These are phyloP conservation scores for Anoplophora glabripennis DNA, from an alignment of 1,140 invertebrate genomes.

Conservation along the genomic window DNA sequence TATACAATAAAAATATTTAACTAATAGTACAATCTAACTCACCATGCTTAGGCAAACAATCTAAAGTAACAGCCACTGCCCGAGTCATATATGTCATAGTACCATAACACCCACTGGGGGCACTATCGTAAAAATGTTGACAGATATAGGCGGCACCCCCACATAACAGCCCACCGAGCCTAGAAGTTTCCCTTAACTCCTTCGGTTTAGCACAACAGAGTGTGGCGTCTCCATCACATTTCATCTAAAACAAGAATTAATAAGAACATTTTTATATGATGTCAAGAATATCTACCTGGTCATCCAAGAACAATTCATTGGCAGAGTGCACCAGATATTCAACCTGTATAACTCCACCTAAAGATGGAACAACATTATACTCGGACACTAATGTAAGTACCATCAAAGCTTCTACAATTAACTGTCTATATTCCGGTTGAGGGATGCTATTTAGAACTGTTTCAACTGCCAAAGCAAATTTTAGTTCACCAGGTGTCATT, in stretches of 20 bases:
- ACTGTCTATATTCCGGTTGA: constrained; percentile 96
- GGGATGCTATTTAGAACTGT: constrained; percentile 96
- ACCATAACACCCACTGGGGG: constrained; percentile 93
- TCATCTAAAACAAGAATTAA: constrained; percentile 59
- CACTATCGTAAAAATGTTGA: constrained; percentile 96
- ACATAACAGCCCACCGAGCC: constrained; percentile 70
- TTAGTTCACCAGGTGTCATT: constrained; percentile 98
- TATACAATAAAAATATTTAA: constrained; percentile 43
- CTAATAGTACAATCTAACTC: constrained; percentile 79
- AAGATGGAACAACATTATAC: constrained; percentile 71
- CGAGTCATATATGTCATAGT: constrained; percentile 97
- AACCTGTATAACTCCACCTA: constrained; percentile 85
- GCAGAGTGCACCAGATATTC: constrained; percentile 92
- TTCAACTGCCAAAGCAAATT: constrained; percentile 97
- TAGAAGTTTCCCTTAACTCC: constrained; percentile 59
- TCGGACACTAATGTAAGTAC: constrained; percentile 89
- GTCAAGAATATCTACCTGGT: constrained; percentile 70
- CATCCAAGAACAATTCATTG: constrained; percentile 91
- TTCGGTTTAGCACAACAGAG: constrained; percentile 82
- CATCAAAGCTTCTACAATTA: constrained; percentile 97
- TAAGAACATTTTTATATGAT: constrained; percentile 5
- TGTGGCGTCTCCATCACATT: constrained; percentile 83
- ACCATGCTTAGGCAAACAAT: constrained; percentile 71
- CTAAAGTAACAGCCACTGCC: constrained; percentile 72
- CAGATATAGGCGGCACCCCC: constrained; percentile 93